A percentile compares a stretch with the other conserved stretches of the same genome.
These are phyloP conservation scores for Magallana gigas DNA, from an alignment of 1,140 invertebrate genomes.

Conservation along the genomic window DNA sequence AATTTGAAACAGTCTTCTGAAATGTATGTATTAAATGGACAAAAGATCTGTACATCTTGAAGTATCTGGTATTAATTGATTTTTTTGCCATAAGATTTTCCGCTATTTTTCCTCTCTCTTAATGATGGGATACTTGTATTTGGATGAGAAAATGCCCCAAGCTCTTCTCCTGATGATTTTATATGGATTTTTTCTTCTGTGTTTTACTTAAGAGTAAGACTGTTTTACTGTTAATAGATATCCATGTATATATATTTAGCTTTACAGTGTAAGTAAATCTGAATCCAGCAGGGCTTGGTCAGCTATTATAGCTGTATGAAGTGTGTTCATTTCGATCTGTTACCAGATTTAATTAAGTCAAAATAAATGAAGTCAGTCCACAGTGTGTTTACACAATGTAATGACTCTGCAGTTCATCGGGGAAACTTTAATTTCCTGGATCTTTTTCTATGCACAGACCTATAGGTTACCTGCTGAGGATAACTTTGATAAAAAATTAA, in stretches of 20 bases:
- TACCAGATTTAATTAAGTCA: conserved; percentile 9
- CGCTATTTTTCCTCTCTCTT: background rate
- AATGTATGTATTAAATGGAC: background rate
- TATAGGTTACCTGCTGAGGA: background rate
- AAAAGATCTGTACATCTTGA: background rate
- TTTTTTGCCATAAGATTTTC: conserved; percentile 13
- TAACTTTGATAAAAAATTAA: background rate
- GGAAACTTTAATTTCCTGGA: conserved; percentile 32
- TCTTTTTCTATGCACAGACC: background rate
- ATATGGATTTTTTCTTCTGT: conserved; percentile 4
- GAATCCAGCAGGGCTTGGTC: background rate
- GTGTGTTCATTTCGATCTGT: background rate
- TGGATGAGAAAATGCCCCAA: background rate
- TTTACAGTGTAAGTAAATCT: background rate
- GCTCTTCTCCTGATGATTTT: background rate
- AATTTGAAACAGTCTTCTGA: background rate
- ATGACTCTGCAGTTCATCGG: background rate
- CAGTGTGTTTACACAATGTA: conserved; percentile 7
- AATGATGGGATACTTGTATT: background rate
- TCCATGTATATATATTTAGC: background rate
- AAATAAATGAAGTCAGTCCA: background rate
- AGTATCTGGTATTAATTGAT: background rate
- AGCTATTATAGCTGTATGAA: background rate
- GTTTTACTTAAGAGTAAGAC: background rate
- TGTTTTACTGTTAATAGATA: background rate